A percentile compares a stretch with the other conserved stretches of the same genome.
Evolutionary conservation across 2,888 invertebrate genomes (phyloP).

Genomic region (Operophtera brumata): DNA sequence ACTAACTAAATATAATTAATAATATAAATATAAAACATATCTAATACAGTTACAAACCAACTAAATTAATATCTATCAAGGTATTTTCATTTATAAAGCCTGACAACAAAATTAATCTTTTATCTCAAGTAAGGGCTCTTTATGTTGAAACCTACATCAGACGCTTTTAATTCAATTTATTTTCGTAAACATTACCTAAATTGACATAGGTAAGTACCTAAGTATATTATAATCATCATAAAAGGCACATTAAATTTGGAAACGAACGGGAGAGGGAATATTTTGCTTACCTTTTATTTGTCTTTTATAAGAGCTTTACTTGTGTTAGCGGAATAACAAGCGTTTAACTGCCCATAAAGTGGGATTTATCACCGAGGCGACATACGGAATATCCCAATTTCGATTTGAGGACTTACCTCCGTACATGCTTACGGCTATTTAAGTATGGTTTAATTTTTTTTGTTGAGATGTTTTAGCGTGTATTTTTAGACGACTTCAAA

Average conservation of each 20-base stretch:
- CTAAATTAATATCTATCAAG: too few species aligned
- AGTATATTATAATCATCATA: slow-evolving; percentile 38
- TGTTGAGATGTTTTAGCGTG: background rate
- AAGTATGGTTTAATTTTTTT: background rate
- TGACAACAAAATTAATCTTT: too few species aligned
- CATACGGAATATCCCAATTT: slow-evolving; percentile 58
- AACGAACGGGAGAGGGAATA: slow-evolving; percentile 32
- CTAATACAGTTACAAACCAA: too few species aligned
- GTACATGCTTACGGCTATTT: background rate
- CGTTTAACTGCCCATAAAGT: slow-evolving; percentile 71
- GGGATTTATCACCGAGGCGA: slow-evolving; percentile 59
- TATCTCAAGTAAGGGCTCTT: background rate
- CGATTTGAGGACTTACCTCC: slow-evolving; percentile 45
- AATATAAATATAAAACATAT: too few species aligned
- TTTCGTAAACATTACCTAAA: slow-evolving; percentile 24
- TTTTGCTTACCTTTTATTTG: slow-evolving; percentile 51
- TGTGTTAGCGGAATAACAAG: slow-evolving; percentile 63
- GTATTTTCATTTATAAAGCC: too few species aligned
- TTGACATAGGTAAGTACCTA: slow-evolving; percentile 29
- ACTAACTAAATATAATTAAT: too few species aligned
- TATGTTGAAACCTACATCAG: background rate
- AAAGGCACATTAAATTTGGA: slow-evolving; percentile 41
- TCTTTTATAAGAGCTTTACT: slow-evolving; percentile 52
- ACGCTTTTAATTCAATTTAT: slow-evolving; percentile 14
- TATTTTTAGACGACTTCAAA: too few species aligned